Evolutionary conservation across 2,888 invertebrate genomes (phyloP).

Genomic region (Sicus ferrugineus): DNA sequence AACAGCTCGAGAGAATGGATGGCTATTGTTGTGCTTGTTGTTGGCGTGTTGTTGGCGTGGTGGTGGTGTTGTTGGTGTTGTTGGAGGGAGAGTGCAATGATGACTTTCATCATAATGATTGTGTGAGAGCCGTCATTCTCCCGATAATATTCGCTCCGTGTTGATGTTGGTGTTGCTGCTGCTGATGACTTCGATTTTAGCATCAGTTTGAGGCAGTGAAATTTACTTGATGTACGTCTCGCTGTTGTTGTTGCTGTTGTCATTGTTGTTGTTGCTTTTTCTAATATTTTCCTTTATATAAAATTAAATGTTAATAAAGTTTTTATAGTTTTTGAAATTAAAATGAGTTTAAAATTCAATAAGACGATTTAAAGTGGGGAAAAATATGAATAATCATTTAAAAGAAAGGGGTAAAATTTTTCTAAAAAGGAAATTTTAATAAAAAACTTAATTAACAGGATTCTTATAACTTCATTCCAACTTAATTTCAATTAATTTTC

Average conservation of each 20-base stretch:
- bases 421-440: too few relatives aligned
- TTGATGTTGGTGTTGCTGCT: conserved; percentile 6
- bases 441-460: too few relatives aligned
- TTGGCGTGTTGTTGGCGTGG: neutral
- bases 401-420: too few relatives aligned
- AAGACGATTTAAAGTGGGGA: too few relatives aligned
- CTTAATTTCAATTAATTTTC: too few relatives aligned
- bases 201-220: conserved; percentile 16
- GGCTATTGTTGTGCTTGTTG: neutral
- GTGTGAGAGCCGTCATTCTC: too few relatives aligned
- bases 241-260: neutral
- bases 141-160: neutral
- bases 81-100: neutral
- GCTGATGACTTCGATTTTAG: conserved; percentile 2
- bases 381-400: too few relatives aligned
- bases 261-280: conserved; percentile 13
- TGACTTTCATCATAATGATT: neutral
- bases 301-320: conserved; percentile 13
- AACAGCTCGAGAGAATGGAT: conserved; percentile 14
- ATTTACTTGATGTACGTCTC: too few relatives aligned
- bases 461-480: too few relatives aligned
- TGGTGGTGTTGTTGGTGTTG: neutral
- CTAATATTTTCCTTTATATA: conserved; percentile 6
- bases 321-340: neutral
- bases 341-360: too few relatives aligned